Evolutionary conservation across 1,140 invertebrate species (phyloP).

Genomic region (Anastrepha obliqua): DNA sequence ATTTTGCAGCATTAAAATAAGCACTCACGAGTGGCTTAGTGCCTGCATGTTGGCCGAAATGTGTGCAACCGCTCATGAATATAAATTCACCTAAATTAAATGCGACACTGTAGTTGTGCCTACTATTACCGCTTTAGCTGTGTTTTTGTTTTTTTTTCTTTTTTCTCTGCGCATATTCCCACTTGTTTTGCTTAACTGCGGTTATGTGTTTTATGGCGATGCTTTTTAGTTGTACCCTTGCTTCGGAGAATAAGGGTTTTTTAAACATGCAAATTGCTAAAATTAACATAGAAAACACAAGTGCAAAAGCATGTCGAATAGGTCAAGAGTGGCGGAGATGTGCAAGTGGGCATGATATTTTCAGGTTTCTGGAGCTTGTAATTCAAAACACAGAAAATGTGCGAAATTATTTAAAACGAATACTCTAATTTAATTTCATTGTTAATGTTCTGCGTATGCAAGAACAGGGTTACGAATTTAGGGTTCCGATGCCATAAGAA

Average conservation of each 20-base stretch:
- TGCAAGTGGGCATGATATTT: background rate
- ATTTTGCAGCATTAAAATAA: too few species aligned
- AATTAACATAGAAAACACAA: background rate
- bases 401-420: too few species aligned
- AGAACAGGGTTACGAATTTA: too few species aligned
- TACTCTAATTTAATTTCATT: too few species aligned
- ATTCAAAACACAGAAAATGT: too few species aligned
- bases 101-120: background rate
- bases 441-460: too few species aligned
- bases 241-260: background rate
- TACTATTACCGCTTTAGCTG: background rate
- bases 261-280: slow-evolving; percentile 25
- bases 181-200: background rate
- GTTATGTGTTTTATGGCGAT: slow-evolving; percentile 1
- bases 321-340: background rate
- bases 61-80: background rate
- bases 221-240: background rate
- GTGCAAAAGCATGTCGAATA: slow-evolving; percentile 19
- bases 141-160: background rate
- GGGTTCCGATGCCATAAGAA: too few species aligned
- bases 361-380: too few species aligned
- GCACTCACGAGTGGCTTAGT: too few species aligned
- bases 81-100: slow-evolving; percentile 46
- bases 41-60: background rate
- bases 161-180: background rate